Percentiles rank a stretch among this genome's conserved stretches.
Evolutionary conservation across 2,888 invertebrate species (phyloP).

Genomic region (Pterobdella sp.): DNA sequence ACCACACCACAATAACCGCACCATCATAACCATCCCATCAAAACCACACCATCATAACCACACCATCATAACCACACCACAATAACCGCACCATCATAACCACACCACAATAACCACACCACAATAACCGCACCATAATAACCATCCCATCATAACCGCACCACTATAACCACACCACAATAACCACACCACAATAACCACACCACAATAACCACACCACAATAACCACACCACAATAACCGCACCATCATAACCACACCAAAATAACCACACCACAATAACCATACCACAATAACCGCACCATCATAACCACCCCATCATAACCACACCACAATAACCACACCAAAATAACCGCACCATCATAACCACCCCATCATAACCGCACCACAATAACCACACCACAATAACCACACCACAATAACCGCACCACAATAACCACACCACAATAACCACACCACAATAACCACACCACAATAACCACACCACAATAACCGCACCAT

Average conservation of each 20-base stretch:
- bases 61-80: neutral
- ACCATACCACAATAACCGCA: neutral
- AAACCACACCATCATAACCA: neutral
- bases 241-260: too few relatives aligned
- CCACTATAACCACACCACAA: neutral
- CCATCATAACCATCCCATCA: too few relatives aligned
- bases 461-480: too few relatives aligned
- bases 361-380: neutral
- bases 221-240: too few relatives aligned
- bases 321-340: neutral
- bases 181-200: neutral
- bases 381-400: neutral
- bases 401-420: too few relatives aligned
- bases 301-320: too few relatives aligned
- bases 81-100: neutral
- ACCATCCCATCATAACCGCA: neutral
- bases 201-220: conserved; percentile 4
- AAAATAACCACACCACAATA: neutral
- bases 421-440: too few relatives aligned
- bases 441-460: too few relatives aligned
- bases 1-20: neutral
- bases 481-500: too few relatives aligned
- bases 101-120: neutral
- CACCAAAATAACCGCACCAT: neutral
- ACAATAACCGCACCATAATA: neutral